Conservation (phyloP, 2,888 invertebrate genomes). For the Copidosoma aretas region DNA sequence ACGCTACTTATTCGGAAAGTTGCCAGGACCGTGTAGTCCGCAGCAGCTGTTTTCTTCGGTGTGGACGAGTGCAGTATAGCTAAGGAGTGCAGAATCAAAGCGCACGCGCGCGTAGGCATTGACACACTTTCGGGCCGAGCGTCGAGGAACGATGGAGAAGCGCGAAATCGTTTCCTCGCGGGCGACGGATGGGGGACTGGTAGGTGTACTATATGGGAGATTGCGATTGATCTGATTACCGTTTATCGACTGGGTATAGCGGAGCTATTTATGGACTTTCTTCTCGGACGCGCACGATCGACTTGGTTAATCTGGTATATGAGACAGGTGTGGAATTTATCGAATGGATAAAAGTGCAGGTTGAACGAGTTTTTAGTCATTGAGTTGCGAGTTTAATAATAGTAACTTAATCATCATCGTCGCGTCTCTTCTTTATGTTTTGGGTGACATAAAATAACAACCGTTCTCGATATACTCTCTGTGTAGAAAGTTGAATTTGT, state of each 20-base stretch:
- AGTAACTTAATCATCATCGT: too few species aligned
- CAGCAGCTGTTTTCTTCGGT: not conserved
- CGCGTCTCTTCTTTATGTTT: too few species aligned
- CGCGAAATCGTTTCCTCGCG: not conserved
- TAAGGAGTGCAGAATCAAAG: not conserved
- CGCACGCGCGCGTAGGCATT: constrained; percentile 23
- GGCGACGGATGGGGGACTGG: not conserved
- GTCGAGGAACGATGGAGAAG: not conserved
- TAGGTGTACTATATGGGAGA: not conserved
- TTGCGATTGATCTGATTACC: not conserved
- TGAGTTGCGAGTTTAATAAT: too few species aligned
- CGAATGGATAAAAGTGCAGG: too few species aligned
- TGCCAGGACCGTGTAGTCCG: not conserved
- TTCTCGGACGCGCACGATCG: not conserved
- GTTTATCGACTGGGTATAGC: not conserved
- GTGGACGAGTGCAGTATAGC: not conserved
- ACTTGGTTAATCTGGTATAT: not conserved
- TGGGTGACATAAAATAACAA: too few species aligned
- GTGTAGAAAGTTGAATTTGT: too few species aligned
- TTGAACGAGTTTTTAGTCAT: too few species aligned
- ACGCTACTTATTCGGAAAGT: not conserved
- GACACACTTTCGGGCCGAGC: constrained; percentile 32
- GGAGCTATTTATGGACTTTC: not conserved
- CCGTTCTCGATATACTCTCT: too few species aligned
- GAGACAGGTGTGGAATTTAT: too few species aligned